Evolutionary conservation across 2,888 invertebrate species (phyloP).

Genomic region (Pterostichus niger): DNA sequence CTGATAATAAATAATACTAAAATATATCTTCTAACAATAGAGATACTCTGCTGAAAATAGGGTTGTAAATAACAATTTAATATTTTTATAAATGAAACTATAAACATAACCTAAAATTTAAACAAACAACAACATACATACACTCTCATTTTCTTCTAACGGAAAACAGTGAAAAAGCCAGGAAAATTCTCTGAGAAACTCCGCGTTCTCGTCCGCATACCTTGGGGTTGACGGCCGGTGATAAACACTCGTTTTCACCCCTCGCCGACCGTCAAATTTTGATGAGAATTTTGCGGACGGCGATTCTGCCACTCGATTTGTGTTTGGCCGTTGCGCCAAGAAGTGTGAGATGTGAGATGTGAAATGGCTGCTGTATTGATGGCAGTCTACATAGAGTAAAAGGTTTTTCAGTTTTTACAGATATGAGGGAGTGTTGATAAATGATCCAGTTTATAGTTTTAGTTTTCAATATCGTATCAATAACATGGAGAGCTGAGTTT

Average conservation of each 20-base stretch:
- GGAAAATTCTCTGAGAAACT: background rate
- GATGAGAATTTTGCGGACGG: conserved; percentile 37
- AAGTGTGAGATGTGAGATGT: conserved; percentile 10
- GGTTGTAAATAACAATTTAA: no score
- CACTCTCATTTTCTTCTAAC: conserved; percentile 1
- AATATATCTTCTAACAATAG: no score
- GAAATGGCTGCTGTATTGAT: conserved; percentile 35
- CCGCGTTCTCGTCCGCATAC: background rate
- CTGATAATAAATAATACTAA: no score
- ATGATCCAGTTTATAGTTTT: conserved; percentile 35
- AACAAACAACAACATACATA: conserved; percentile 19
- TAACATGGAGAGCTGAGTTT: no score
- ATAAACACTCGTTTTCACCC: conserved; percentile 5
- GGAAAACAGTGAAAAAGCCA: background rate
- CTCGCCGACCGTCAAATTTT: conserved; percentile 24
- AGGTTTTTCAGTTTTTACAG: conserved; percentile 16
- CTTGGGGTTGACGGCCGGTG: conserved; percentile 18
- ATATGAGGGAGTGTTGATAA: conserved; percentile 12
- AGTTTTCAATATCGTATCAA: conserved; percentile 23
- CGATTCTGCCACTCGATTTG: conserved; percentile 41
- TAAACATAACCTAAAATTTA: conserved; percentile 20
- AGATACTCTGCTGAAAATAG: no score
- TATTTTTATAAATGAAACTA: background rate
- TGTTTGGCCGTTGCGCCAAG: conserved; percentile 5
- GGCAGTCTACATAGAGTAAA: conserved; percentile 32